phyloP scores from a whole-genome alignment of 1,140 invertebrate species.

The Zaprionus davidi region DNA sequence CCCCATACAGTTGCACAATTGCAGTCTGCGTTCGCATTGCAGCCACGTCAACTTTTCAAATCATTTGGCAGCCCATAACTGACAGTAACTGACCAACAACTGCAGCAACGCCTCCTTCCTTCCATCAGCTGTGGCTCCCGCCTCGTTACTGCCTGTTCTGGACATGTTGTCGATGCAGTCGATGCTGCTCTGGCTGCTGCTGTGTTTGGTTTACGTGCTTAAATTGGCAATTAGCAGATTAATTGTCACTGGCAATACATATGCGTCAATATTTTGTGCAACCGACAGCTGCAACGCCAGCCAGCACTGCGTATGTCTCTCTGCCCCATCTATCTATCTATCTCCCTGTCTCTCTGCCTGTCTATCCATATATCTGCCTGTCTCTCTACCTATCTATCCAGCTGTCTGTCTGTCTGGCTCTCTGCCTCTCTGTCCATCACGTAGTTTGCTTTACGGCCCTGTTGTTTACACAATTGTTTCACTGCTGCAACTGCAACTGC shows the following conservation, averaged over 20 bases:
- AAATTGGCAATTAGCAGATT: slow-evolving; percentile 82
- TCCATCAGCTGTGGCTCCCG: not conserved
- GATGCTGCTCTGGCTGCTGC: slow-evolving; percentile 34
- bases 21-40: slow-evolving; percentile 21
- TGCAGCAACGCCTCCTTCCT: not conserved
- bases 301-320: not conserved
- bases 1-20: slow-evolving; percentile 2
- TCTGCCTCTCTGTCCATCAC: slow-evolving; percentile 24
- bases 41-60: slow-evolving; percentile 48
- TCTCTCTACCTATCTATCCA: not conserved
- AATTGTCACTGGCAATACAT: slow-evolving; percentile 80
- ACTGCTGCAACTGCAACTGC: slow-evolving; percentile 26
- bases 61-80: slow-evolving; percentile 58
- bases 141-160: slow-evolving; percentile 15
- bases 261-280: slow-evolving; percentile 79
- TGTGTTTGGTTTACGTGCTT: slow-evolving; percentile 82
- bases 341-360: not conserved
- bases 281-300: slow-evolving; percentile 49
- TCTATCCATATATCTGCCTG: slow-evolving; percentile 7
- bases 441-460: slow-evolving; percentile 74
- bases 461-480: slow-evolving; percentile 79
- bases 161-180: slow-evolving; percentile 33
- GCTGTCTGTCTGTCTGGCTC: not conserved
- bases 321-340: not conserved
- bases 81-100: slow-evolving; percentile 22